These are phyloP conservation scores for Trachelus iudaicus DNA, from an alignment of 2,888 invertebrate genomes.

Conservation along the genomic window DNA sequence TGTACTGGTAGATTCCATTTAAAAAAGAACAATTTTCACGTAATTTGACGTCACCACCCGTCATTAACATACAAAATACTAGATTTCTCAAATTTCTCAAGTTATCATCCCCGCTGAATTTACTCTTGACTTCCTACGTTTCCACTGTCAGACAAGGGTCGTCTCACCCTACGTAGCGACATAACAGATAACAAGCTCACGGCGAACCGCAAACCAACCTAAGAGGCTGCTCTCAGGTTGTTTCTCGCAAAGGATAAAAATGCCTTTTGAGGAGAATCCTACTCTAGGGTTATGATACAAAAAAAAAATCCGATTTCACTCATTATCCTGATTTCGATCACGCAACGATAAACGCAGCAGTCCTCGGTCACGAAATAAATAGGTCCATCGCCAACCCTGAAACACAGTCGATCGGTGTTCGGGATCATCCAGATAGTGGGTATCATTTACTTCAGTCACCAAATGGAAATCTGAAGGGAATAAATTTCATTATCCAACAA, in stretches of 20 bases:
- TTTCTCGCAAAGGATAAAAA: not conserved
- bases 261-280: not conserved
- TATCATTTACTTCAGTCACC: not conserved
- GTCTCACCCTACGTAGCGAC: constrained; percentile 7
- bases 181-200: constrained; percentile 56
- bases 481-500: not conserved
- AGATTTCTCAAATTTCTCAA: not conserved
- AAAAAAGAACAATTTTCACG: not conserved
- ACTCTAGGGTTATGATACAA: not conserved
- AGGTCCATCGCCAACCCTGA: not conserved
- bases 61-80: not conserved
- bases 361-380: not conserved
- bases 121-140: no score
- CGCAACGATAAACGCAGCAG: not conserved
- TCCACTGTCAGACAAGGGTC: not conserved
- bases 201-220: constrained; percentile 40
- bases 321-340: not conserved
- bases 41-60: not conserved
- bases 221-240: not conserved
- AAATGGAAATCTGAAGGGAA: not conserved
- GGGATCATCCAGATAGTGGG: not conserved
- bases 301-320: not conserved
- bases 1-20: not conserved
- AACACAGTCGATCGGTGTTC: not conserved
- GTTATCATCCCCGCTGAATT: not conserved